These are phyloP conservation scores for Slavum lentiscoides DNA, from an alignment of 2,888 invertebrate genomes.

Conservation along the genomic window DNA sequence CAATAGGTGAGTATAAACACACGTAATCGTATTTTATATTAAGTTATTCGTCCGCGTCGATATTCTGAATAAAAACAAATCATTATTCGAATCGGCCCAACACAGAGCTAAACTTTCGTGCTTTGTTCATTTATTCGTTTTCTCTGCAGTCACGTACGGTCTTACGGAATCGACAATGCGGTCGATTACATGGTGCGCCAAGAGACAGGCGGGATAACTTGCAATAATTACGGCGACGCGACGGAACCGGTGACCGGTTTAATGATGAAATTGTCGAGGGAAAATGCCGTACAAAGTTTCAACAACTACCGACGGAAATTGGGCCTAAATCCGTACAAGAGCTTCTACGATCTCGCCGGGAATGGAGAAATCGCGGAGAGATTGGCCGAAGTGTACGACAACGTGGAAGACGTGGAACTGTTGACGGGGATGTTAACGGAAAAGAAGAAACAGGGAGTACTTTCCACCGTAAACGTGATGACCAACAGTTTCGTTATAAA, in stretches of 20 bases:
- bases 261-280: not conserved
- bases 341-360: not conserved
- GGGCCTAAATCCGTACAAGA: not conserved
- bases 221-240: not conserved
- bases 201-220: not conserved
- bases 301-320: constrained; percentile 20
- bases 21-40: too few species aligned
- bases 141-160: not conserved
- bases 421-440: constrained; percentile 20
- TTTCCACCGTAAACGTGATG: not conserved
- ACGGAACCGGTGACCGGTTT: not conserved
- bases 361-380: not conserved
- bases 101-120: too few species aligned
- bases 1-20: not conserved
- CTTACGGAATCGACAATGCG: not conserved
- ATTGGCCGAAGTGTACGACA: not conserved
- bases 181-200: not conserved
- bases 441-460: not conserved
- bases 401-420: constrained; percentile 12
- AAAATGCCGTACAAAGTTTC: constrained; percentile 6
- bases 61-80: too few species aligned
- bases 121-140: too few species aligned
- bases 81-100: too few species aligned
- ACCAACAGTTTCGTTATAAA: constrained; percentile 6
- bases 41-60: too few species aligned